Conservation (phyloP, 2,113 vertebrate genomes). For the Manacus vitellinus region DNA sequence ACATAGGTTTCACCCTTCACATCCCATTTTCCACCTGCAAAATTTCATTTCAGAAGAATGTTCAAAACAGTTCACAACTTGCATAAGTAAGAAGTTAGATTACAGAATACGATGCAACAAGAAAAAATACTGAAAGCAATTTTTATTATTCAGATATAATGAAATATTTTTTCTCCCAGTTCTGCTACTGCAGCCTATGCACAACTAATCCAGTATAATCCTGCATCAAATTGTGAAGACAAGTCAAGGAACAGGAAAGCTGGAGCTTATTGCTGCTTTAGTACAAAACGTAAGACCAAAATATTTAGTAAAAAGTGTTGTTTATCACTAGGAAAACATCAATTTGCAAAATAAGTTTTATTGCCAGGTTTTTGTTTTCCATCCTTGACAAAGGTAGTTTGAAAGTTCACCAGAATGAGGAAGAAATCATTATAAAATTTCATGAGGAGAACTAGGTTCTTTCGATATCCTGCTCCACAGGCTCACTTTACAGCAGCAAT, state of each 20-base stretch:
- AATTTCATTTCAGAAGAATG: not conserved
- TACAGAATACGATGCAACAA: not conserved
- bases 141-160: not conserved
- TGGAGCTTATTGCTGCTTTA: not conserved
- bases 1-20: not conserved
- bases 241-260: not conserved
- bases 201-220: not conserved
- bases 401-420: not conserved
- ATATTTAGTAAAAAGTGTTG: not conserved
- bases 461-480: not conserved
- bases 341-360: not conserved
- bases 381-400: not conserved
- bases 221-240: not conserved
- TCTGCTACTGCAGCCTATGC: not conserved
- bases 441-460: not conserved
- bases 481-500: conserved; percentile 14
- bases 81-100: not conserved
- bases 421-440: not conserved
- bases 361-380: not conserved
- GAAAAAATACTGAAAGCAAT: not conserved
- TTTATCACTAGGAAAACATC: not conserved
- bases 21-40: not conserved
- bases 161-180: not conserved
- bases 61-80: not conserved
- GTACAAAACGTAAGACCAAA: not conserved